Evolutionary conservation across 2,113 vertebrate genomes (phyloP).

Genomic region (Agapornis roseicollis): DNA sequence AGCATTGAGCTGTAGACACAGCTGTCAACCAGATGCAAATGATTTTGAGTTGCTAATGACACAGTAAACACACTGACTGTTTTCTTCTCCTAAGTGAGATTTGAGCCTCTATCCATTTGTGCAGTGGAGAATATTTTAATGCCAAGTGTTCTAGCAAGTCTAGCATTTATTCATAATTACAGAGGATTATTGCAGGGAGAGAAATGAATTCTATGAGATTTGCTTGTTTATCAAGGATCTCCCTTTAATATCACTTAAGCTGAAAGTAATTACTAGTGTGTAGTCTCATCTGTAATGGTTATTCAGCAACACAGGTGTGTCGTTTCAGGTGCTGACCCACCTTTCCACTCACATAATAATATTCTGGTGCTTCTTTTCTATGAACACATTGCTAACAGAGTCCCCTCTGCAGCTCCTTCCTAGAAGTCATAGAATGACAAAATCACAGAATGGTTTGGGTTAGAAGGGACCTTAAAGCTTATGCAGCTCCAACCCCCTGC

Average conservation of each 20-base stretch:
- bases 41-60: neutral
- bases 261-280: constrained; percentile 28
- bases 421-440: neutral
- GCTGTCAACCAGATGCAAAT: neutral
- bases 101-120: neutral
- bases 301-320: neutral
- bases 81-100: neutral
- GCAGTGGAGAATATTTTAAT: neutral
- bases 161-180: constrained; percentile 41
- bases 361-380: neutral
- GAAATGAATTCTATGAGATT: neutral
- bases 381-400: accelerated
- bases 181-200: constrained; percentile 34
- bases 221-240: constrained; percentile 22
- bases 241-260: constrained; percentile 36
- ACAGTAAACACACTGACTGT: neutral
- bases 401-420: neutral
- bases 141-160: neutral
- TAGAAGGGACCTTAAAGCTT: neutral
- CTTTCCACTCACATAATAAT: neutral
- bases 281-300: neutral
- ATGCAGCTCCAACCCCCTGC: neutral
- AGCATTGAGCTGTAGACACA: neutral
- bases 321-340: neutral
- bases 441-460: neutral